Conservation (phyloP, 2,797 vertebrate species). For the Chiroxiphia lanceolata region DNA sequence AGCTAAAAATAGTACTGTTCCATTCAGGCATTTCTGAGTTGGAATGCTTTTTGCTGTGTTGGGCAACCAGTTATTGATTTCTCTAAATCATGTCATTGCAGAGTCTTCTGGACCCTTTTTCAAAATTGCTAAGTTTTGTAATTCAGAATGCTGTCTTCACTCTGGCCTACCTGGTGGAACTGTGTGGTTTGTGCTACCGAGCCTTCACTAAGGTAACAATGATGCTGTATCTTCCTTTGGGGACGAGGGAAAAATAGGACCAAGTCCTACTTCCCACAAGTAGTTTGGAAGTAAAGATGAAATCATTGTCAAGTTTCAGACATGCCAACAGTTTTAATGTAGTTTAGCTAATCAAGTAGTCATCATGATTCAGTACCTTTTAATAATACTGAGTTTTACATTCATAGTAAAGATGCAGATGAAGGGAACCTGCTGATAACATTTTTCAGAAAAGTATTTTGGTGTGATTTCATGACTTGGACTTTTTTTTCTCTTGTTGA, state of each 20-base stretch:
- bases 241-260: neutral
- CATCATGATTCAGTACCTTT: neutral
- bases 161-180: conserved; percentile 92
- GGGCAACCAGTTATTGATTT: conserved; percentile 28
- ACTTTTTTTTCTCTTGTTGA: neutral
- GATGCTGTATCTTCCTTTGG: neutral
- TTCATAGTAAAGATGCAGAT: neutral
- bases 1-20: conserved; percentile 22
- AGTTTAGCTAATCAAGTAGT: conserved; percentile 1
- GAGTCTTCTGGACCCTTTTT: conserved; percentile 97
- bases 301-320: conserved; percentile 8
- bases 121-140: conserved; percentile 95
- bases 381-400: neutral
- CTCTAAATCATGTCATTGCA: conserved; percentile 69
- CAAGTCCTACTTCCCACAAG: neutral
- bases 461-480: neutral
- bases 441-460: neutral
- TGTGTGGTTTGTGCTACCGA: conserved; percentile 96
- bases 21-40: neutral
- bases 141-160: conserved; percentile 97
- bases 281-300: neutral
- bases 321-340: neutral
- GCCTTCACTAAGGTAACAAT: conserved; percentile 93
- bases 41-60: conserved; percentile 29
- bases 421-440: neutral